Evolutionary conservation across 2,797 vertebrate species (phyloP).

Genomic region (Dromococcyx pavoninus): DNA sequence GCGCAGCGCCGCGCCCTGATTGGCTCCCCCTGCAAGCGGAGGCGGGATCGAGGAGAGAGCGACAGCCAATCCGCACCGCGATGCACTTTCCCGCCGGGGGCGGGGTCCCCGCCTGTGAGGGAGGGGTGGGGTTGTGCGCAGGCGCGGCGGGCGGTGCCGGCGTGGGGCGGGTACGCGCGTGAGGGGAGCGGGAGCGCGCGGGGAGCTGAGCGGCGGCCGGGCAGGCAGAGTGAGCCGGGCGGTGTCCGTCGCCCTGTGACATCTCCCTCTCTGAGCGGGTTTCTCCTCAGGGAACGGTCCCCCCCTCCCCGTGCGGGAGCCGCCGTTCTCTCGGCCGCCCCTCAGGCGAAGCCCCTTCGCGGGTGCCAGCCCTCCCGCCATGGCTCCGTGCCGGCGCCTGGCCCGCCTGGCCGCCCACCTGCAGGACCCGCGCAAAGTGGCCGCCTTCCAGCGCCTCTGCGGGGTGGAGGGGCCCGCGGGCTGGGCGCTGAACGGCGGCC

Average conservation of each 20-base stretch:
- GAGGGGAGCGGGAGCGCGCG: neutral
- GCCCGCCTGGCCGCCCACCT: constrained; percentile 69
- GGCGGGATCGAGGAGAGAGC: neutral
- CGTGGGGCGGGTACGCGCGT: neutral
- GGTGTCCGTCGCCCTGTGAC: neutral
- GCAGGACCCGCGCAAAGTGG: constrained; percentile 88
- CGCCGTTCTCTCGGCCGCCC: no score
- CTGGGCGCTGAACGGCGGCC: constrained; percentile 55
- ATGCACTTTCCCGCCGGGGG: accelerated
- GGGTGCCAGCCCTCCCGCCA: neutral
- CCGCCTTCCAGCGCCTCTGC: constrained; percentile 88
- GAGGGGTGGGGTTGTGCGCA: neutral
- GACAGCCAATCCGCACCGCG: neutral
- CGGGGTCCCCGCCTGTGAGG: no score
- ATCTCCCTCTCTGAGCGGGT: neutral
- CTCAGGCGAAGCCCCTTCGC: neutral
- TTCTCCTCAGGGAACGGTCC: neutral
- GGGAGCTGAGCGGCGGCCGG: no score
- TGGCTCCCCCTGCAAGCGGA: accelerated
- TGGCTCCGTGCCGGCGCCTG: constrained; percentile 66
- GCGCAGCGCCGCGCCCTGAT: neutral
- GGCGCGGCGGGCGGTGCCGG: neutral
- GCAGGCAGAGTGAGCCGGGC: neutral
- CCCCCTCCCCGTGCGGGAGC: neutral
- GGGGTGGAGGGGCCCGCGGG: constrained; percentile 80